These are phyloP conservation scores for Scolopax mira DNA, from an alignment of 2,113 vertebrate genomes.

Conservation along the genomic window DNA sequence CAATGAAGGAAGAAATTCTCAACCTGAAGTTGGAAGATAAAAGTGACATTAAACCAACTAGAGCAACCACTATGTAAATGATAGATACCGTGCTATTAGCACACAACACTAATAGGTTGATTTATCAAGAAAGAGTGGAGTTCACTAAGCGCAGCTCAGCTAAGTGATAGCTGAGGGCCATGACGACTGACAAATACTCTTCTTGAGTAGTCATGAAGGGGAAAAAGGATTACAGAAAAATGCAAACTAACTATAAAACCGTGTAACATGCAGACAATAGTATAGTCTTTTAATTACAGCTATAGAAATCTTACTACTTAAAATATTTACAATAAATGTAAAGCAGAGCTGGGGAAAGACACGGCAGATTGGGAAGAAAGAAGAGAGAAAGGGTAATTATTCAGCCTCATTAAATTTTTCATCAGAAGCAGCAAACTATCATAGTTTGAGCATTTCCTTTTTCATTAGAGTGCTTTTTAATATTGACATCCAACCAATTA, in stretches of 20 bases:
- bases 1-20: background rate
- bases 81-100: background rate
- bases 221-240: background rate
- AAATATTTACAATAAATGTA: background rate
- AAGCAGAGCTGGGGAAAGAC: background rate
- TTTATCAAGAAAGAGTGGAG: slow-evolving; percentile 25
- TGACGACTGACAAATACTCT: background rate
- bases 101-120: background rate
- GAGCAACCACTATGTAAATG: background rate
- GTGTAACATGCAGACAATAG: background rate
- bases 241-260: background rate
- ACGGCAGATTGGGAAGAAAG: background rate
- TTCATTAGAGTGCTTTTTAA: slow-evolving; percentile 58
- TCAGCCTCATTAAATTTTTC: slow-evolving; percentile 58
- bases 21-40: background rate
- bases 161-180: slow-evolving; percentile 15
- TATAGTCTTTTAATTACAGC: background rate
- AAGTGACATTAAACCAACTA: background rate
- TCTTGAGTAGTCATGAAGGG: background rate
- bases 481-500: slow-evolving; percentile 66
- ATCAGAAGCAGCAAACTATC: slow-evolving; percentile 46
- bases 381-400: slow-evolving; percentile 40
- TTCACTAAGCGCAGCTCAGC: background rate
- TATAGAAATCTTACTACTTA: background rate
- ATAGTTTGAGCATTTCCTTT: slow-evolving; percentile 43